These are phyloP conservation scores for Lophotis ruficrista DNA, from an alignment of 2,113 vertebrate genomes.

Conservation along the genomic window DNA sequence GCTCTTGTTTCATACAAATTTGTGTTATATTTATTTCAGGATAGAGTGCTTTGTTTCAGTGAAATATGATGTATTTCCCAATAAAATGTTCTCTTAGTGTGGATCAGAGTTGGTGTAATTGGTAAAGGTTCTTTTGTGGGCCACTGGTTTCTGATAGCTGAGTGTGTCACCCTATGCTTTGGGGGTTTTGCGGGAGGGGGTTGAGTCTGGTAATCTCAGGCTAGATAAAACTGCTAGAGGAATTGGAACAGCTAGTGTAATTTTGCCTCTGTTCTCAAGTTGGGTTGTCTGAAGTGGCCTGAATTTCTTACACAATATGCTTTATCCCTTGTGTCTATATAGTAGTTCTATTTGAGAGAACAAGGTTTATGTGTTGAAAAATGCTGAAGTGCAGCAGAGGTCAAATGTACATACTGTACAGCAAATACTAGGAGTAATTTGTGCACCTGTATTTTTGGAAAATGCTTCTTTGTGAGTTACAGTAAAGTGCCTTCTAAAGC, in stretches of 20 bases:
- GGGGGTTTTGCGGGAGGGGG: not conserved
- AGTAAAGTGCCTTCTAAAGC: slow-evolving; percentile 48
- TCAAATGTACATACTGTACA: slow-evolving; percentile 43
- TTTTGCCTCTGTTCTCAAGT: slow-evolving; percentile 56
- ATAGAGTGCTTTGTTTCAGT: not conserved
- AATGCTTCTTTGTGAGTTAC: slow-evolving; percentile 19
- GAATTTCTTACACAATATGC: slow-evolving; percentile 49
- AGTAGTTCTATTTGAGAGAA: slow-evolving; percentile 60
- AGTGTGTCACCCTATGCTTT: not conserved
- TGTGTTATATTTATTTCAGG: not conserved
- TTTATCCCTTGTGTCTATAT: slow-evolving; percentile 53
- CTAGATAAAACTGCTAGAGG: not conserved
- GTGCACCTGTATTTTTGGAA: slow-evolving; percentile 58
- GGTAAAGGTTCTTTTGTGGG: not conserved
- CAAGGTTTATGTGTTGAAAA: slow-evolving; percentile 58
- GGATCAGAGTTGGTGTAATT: not conserved
- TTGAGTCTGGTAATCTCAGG: not conserved
- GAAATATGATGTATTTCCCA: not conserved
- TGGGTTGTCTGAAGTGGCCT: slow-evolving; percentile 48
- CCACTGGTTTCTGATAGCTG: not conserved
- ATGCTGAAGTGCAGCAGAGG: not conserved
- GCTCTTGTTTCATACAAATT: not conserved
- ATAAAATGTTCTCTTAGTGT: not conserved
- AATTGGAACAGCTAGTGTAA: slow-evolving; percentile 9
- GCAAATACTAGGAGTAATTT: slow-evolving; percentile 47